Conservation (phyloP, 2,888 invertebrate species). For the Eilema caniola region DNA sequence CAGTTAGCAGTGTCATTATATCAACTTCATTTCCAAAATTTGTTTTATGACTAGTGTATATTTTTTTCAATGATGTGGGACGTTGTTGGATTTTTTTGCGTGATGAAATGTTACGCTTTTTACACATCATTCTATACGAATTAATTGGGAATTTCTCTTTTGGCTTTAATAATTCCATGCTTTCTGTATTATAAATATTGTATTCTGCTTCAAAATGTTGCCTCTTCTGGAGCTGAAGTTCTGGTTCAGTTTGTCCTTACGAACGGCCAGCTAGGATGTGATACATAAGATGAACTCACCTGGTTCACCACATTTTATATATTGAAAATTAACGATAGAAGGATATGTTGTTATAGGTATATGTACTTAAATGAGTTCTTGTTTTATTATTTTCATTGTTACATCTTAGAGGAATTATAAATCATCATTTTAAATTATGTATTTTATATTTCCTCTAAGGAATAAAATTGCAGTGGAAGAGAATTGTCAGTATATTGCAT, state of each 20-base stretch:
- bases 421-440: not conserved
- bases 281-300: not conserved
- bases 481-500: not conserved
- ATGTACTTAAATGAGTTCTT: not conserved
- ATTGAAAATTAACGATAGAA: not conserved
- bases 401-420: constrained; percentile 12
- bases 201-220: not conserved
- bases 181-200: not conserved
- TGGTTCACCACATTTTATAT: not conserved
- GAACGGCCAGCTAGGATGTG: not conserved
- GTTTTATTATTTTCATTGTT: not conserved
- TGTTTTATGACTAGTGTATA: constrained; percentile 26
- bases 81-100: constrained; percentile 51
- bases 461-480: too few relatives aligned
- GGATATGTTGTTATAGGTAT: not conserved
- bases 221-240: not conserved
- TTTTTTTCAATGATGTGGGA: constrained; percentile 40
- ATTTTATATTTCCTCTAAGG: constrained; percentile 6
- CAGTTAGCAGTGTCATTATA: constrained; percentile 69
- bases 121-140: constrained; percentile 51
- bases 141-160: constrained; percentile 26
- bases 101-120: constrained; percentile 55
- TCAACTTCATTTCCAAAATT: constrained; percentile 66
- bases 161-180: constrained; percentile 26
- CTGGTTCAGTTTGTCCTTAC: not conserved